Evolutionary conservation across 1,140 invertebrate species (phyloP), one percentile per base, ranked within the genome.

Genomic region (Chelonus insularis): DNA sequence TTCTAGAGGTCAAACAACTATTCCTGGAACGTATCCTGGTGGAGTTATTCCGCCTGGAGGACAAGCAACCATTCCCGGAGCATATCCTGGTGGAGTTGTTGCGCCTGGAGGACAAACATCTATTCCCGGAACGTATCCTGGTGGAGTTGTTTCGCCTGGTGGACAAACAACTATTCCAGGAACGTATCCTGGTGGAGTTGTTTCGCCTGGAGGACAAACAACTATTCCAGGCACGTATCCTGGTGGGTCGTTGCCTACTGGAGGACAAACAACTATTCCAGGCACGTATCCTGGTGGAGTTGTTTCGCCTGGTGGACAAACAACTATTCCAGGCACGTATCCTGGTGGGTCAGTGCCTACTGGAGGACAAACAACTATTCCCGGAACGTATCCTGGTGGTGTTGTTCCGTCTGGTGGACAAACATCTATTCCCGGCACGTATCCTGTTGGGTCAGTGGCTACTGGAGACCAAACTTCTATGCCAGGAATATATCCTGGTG

Each of bases 141-240:
- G 56, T 48, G 63, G 63, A n/a, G 23, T 36, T 41, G 12, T 52
- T 47, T 32, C n/a, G n/a, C 62, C 67, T 58, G 65, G 57, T 29
- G 3, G 7, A 7, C 25, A 29, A 39, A 45, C 20, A 21, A 34
- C 60, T 54, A 57, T 36, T 18, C 54, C 50, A 20, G 54, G 58
- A 11, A 37, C 37, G 37, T 56, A 62, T 41, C 61, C 55, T 36
- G 32, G 56, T 47, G 32, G 56, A 45, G 39, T 50, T 50, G 37
- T 45, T 11, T 45, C 41, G 48, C 47, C 64, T 21, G 58, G 45
- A 32, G 58, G 45, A 43, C 25, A 29, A 29, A 29, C 7, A 29
- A 18, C 20, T 23, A 29, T 29, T 29, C 11, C 52, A 25, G 37
- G 37, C 23, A 57, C 34, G 0, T 60, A 64, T 57, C 65, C 69